These are phyloP conservation scores for Aplodontia rufa DNA, from an alignment of 2,113 vertebrate genomes.

Conservation along the genomic window DNA sequence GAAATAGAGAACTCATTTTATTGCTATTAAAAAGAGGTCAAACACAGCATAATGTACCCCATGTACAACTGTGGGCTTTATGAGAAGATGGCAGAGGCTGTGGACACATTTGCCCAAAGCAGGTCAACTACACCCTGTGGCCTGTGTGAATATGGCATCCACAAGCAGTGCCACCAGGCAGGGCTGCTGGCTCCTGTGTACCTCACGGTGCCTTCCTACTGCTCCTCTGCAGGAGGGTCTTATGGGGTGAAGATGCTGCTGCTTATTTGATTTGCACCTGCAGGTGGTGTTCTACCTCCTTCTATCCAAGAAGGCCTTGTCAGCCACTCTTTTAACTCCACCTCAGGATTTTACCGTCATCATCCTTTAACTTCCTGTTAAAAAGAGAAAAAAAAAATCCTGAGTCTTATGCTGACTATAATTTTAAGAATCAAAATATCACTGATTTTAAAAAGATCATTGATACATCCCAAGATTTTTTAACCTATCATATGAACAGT, in stretches of 20 bases:
- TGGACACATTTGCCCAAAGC: neutral
- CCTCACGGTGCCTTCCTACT: neutral
- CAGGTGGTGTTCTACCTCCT: neutral
- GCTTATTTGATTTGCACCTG: neutral
- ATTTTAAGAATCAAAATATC: slow-evolving; percentile 14
- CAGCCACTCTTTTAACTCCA: neutral
- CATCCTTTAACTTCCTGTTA: slow-evolving; percentile 37
- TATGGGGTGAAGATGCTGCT: neutral
- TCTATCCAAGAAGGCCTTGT: neutral
- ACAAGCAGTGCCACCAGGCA: neutral
- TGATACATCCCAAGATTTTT: neutral
- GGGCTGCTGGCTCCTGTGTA: neutral
- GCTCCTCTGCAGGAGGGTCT: neutral
- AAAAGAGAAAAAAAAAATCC: neutral
- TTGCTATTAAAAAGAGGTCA: slow-evolving; percentile 37
- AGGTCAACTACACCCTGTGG: neutral
- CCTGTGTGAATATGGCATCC: neutral
- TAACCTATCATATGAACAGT: neutral
- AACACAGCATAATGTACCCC: neutral
- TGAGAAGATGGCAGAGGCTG: neutral
- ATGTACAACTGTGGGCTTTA: neutral
- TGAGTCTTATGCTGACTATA: neutral
- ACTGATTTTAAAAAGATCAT: neutral
- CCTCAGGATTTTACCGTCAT: neutral
- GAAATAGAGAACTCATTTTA: slow-evolving; percentile 61